Percentiles rank a stretch among this genome's conserved stretches.
These are phyloP conservation scores for Enteromius afrohamiltoni DNA, from an alignment of 2,797 vertebrate species.

Conservation along the genomic window DNA sequence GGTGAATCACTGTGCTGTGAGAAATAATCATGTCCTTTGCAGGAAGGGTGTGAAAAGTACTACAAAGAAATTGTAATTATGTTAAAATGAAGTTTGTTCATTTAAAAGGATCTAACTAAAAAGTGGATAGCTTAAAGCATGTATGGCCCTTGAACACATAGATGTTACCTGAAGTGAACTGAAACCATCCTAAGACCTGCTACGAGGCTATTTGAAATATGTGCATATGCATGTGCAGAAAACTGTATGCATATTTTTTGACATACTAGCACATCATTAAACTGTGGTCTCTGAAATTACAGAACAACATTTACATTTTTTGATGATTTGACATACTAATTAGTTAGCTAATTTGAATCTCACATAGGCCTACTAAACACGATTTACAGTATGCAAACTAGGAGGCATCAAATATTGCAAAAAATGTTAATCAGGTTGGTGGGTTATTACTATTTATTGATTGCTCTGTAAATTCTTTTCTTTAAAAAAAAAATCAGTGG, in stretches of 20 bases:
- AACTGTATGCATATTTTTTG: background rate
- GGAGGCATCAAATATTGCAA: background rate
- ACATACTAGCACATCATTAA: background rate
- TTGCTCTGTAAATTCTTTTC: background rate
- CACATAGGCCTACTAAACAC: background rate
- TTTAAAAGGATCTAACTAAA: background rate
- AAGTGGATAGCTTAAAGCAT: background rate
- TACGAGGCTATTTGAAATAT: background rate
- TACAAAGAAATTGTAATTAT: background rate
- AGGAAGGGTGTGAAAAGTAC: background rate
- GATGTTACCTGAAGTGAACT: background rate
- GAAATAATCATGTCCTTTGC: background rate
- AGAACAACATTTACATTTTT: background rate
- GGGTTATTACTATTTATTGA: background rate
- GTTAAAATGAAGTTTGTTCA: background rate
- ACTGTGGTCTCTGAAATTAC: background rate
- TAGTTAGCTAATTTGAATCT: background rate
- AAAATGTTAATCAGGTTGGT: background rate
- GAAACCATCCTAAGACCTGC: background rate
- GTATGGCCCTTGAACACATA: background rate
- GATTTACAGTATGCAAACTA: background rate
- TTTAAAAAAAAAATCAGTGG: no score
- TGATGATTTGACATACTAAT: background rate
- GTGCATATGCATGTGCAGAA: background rate
- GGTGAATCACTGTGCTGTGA: background rate